Evolutionary conservation across 37 sponge, comb jelly and placozoan species (phyloP), one percentile per base, ranked within the genome.

Genomic region (Corticium candelabrum): DNA sequence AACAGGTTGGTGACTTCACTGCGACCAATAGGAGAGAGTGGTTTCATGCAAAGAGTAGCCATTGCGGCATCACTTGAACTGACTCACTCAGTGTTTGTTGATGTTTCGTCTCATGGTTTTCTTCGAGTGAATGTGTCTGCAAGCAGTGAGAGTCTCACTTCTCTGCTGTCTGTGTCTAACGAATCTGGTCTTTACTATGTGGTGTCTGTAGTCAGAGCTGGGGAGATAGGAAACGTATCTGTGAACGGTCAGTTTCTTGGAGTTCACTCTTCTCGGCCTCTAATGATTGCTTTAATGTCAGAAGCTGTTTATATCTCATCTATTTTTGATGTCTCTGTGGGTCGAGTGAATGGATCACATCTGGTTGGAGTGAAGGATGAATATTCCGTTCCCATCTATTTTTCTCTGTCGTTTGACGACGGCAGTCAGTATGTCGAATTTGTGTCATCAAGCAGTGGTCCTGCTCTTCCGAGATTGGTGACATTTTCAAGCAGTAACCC

Each of bases 401-500:
- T 50, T 50, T 50, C 62, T 21, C 15, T 50, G 62, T 27, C 62
- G 21, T 50, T 50, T 50, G 62, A 50, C 11, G 62, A 50, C 62
- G 62, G 21, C 62, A 50, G 15, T 11, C 62, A 21, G 11, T 50
- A 50, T 50, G n/a, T n/a, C n/a, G n/a, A n/a, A n/a, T n/a, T n/a
- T n/a, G n/a, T n/a, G n/a, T n/a, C n/a, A n/a, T n/a, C n/a, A n/a
- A 50, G 15, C 15, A 50, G 62, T 21, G 62, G 15, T 50, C 62
- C 21, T 50, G 11, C 62, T 21, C 62, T 50, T 50, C 79, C 84
- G 2, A 74, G 78, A 11, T 69, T 89, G 15, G 41, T 89, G 35
- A 80, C 40, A 41, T 86, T 89, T 37, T 0, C 35, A 4, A 68
- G 77, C 50, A 37, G 70, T 21, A 68, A 74, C 2, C 85, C 79